phyloP scores from a whole-genome alignment of 2,797 vertebrate genomes.

The Buphagus erythrorhynchus region DNA sequence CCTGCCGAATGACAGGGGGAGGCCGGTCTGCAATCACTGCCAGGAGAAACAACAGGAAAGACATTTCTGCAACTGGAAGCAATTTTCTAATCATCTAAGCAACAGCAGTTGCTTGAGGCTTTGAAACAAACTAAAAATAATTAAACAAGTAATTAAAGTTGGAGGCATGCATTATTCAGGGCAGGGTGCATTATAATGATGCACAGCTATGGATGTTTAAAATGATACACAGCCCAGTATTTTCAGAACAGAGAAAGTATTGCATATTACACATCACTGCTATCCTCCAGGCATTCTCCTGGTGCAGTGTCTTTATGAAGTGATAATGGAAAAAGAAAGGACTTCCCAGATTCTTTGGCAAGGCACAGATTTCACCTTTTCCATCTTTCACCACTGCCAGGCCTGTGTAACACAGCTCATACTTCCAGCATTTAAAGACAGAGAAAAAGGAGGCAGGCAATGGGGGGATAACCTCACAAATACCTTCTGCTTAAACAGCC shows the following conservation, averaged over 20 bases:
- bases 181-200: slow-evolving; percentile 5
- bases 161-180: slow-evolving; percentile 55
- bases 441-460: neutral
- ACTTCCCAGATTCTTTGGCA: neutral
- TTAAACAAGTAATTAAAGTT: slow-evolving; percentile 83
- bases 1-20: slow-evolving; percentile 93
- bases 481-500: neutral
- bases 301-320: neutral
- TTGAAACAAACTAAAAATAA: slow-evolving; percentile 84
- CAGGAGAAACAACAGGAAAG: slow-evolving; percentile 77
- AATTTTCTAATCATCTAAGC: slow-evolving; percentile 89
- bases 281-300: neutral
- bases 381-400: neutral
- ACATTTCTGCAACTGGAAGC: slow-evolving; percentile 88
- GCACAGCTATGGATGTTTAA: slow-evolving; percentile 38
- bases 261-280: neutral
- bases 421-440: neutral
- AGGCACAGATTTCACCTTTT: slow-evolving; percentile 3
- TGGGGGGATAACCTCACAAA: neutral
- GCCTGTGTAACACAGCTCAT: neutral
- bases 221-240: neutral
- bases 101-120: slow-evolving; percentile 82
- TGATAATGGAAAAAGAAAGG: neutral
- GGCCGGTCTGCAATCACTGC: slow-evolving; percentile 95
- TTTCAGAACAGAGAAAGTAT: neutral